Base-by-base conservation (phyloP, 1,140 invertebrate genomes). In the Gonatopus flavifemur region DNA sequence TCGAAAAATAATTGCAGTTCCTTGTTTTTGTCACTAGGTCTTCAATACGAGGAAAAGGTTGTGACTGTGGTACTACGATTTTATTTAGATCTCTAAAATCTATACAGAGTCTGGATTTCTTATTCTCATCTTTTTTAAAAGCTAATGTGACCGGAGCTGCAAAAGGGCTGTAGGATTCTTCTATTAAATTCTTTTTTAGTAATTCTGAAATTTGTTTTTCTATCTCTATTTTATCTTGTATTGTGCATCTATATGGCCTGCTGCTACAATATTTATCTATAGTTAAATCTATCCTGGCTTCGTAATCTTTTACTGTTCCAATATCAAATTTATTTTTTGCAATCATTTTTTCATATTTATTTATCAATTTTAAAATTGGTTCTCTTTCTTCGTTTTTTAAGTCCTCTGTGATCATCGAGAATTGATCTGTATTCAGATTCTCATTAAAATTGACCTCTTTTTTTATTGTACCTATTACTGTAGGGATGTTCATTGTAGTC, bases 141-240 rank as follows among this genome's bases (percentile, higher is more conserved):
- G 32, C 32, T n/a, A 33, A 15, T 13, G 32, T 33, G 10, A 33
- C 32, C 10, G 68, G 67, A 24, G 66, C 59, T 16, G 65, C 58
- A 59, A 67, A 74, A 36, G 69, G 67, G 22, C 62, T 67, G 22
- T 62, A 61, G n/a, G 70, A 70, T 58, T 72, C 67, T 55, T 72
- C 64, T 41, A 69, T 69, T 36, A 72, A 39, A 19, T 66, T 57
- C 42, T 59, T 57, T 7, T 71, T 37, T n/a, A 73, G 32, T 49
- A 72, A 59, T 50, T 68, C 66, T 24, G 49, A 7, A 38, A 72
- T 54, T 59, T 74, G 64, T 28, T 62, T 18, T 44, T 69, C 66
- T 49, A 69, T 71, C 44, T 71, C 67, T 42, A 57, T 66, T 63
- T 66, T 66, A 50, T 75, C 70, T 38, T 62, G 49, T 8, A 59